Conservation (phyloP, 2,888 invertebrate species). For the Euplexia lucipara region DNA sequence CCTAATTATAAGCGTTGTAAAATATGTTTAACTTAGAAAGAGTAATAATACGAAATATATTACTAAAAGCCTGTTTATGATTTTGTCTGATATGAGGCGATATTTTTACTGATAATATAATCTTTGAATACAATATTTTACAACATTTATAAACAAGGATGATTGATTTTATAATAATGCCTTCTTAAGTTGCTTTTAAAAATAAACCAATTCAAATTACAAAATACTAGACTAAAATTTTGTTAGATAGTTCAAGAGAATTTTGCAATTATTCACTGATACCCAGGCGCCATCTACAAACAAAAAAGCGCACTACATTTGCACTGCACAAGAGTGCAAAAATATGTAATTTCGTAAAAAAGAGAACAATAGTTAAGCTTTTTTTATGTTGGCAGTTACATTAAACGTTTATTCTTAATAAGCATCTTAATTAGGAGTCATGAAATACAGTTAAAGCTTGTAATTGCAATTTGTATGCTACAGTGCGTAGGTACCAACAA, state of each 20-base stretch:
- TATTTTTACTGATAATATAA: background rate
- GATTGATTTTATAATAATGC: background rate
- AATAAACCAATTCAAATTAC: background rate
- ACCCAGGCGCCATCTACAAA: too few species aligned
- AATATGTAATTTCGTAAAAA: too few species aligned
- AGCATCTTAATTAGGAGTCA: conserved; percentile 18
- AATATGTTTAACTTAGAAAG: background rate
- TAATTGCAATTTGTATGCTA: conserved; percentile 52
- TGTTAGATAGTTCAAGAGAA: too few species aligned
- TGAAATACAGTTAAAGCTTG: conserved; percentile 35
- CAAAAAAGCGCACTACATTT: too few species aligned
- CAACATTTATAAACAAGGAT: conserved; percentile 33
- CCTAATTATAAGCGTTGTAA: conserved; percentile 15
- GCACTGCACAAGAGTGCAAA: too few species aligned
- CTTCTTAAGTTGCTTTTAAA: conserved; percentile 21
- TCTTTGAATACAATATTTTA: background rate
- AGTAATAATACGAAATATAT: too few species aligned
- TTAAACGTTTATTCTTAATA: background rate
- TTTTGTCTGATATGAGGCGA: too few species aligned
- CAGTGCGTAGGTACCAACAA: conserved; percentile 35
- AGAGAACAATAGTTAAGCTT: too few species aligned
- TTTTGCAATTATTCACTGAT: too few species aligned
- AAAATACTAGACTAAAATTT: too few species aligned
- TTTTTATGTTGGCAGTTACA: background rate
- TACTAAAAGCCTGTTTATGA: too few species aligned